Base-by-base conservation (phyloP, 2,113 vertebrate genomes). In the Acrocephalus arundinaceus region DNA sequence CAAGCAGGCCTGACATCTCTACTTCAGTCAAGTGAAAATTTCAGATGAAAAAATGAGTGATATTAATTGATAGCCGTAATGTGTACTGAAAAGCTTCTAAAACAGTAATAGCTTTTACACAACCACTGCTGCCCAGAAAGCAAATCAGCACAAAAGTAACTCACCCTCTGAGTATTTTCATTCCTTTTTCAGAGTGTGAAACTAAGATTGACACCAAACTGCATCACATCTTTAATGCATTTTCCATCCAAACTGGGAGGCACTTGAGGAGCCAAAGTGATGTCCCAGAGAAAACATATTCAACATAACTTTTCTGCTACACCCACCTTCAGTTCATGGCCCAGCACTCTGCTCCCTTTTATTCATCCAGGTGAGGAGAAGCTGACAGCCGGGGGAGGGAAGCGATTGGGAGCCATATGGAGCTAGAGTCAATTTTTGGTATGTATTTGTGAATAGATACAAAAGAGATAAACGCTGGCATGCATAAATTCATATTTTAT, bases 401-500 rank as follows among this genome's bases (percentile, higher is more conserved):
- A 91, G 78, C 93, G n/a, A 86, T n/a, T 23, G 45, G 80, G 48
- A 95, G 72, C 87, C 94, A 88, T 95, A 90, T 57, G 85, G 78
- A 91, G 57, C 75, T 88, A 52, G 28, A 90, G 72, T 77, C 59
- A 85, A 71, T 85, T 90, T 93, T 87, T 2, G 1, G 61, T 75
- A 89, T 11, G 39, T 74, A 80, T 90, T 94, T 95, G 57, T 90
- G 91, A 92, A 96, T 45, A 96, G 89, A 90, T 65, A 88, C 75
- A 94, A 94, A 93, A 83, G 41, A 77, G 68, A 92, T 45, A 92
- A 92, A 93, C 49, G 52, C 48, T 93, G 86, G 68, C 61, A 92
- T 74, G 86, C 76, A 94, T 95, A 94, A 94, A 94, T 95, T 93
- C 73, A 25, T 94, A 72, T 85, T 91, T 89, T 94, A 92, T 92